A percentile compares a stretch with the other conserved stretches of the same genome.
These are phyloP conservation scores for Lagopus leucura DNA, from an alignment of 2,113 vertebrate species.

Conservation along the genomic window DNA sequence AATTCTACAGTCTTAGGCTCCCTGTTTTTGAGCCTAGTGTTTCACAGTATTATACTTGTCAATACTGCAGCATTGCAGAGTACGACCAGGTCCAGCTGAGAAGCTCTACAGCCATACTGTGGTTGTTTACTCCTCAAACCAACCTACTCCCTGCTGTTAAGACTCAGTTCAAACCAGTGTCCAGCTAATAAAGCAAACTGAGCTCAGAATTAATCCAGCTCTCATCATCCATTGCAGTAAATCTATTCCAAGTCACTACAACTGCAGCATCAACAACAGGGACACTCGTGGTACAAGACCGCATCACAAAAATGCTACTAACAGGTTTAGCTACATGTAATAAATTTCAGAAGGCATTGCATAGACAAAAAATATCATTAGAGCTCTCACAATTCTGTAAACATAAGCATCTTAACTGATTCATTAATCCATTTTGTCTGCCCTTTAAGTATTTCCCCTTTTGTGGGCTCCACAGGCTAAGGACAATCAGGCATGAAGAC, in stretches of 20 bases:
- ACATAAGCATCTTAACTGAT: not conserved
- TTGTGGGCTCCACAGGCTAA: not conserved
- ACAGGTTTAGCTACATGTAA: not conserved
- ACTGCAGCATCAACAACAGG: not conserved
- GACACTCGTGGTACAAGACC: not conserved
- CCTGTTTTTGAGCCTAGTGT: not conserved
- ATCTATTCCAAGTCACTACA: not conserved
- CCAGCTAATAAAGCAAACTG: not conserved
- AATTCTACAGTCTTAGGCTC: not conserved
- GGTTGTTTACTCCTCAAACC: not conserved
- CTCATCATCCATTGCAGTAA: not conserved
- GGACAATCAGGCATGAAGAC: not conserved
- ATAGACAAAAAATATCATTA: not conserved
- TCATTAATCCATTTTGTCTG: not conserved
- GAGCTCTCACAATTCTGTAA: not conserved
- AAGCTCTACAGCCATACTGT: not conserved
- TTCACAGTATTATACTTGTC: not conserved
- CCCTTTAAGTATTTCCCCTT: not conserved
- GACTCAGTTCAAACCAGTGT: not conserved
- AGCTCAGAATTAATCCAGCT: not conserved
- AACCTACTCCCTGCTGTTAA: not conserved
- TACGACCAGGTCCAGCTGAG: not conserved
- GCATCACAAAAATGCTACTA: not conserved
- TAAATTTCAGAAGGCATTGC: not conserved
- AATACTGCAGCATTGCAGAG: not conserved